A percentile compares a stretch with the other conserved stretches of the same genome.
Conservation (phyloP, 2,888 invertebrate species). For the Flabesymbios commensalis region DNA sequence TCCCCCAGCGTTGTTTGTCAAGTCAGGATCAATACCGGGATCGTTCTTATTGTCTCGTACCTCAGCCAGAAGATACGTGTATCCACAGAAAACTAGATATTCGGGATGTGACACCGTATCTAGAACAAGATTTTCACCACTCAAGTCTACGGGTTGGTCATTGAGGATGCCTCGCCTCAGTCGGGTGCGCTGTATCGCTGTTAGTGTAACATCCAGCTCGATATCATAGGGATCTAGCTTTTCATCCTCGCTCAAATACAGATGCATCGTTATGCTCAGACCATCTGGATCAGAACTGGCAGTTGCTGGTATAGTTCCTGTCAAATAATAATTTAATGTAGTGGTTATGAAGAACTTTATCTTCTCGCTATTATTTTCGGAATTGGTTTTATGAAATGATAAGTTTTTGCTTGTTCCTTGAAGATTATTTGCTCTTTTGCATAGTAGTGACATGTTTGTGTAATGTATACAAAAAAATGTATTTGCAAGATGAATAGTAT, state of each 20-base stretch:
- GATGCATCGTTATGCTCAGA: not conserved
- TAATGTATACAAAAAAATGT: no score
- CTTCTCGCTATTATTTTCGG: no score
- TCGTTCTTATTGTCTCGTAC: not conserved
- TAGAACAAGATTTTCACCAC: not conserved
- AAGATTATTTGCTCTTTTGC: no score
- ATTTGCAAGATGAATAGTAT: no score
- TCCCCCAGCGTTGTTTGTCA: not conserved
- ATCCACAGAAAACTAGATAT: not conserved
- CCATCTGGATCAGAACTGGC: not conserved
- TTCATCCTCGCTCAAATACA: not conserved
- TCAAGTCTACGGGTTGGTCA: not conserved
- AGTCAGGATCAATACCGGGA: not conserved
- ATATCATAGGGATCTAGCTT: no score
- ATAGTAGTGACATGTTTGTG: no score
- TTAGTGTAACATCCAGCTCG: not conserved
- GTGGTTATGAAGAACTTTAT: no score
- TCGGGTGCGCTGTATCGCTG: not conserved
- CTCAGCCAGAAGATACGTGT: not conserved
- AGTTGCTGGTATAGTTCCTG: not conserved
- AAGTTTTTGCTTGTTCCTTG: no score
- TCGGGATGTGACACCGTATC: not conserved
- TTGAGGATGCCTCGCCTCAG: not conserved
- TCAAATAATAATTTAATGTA: no score
- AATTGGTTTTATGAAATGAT: no score